Conservation (phyloP, 2,888 invertebrate species). For the Cantharis flavilabris region DNA sequence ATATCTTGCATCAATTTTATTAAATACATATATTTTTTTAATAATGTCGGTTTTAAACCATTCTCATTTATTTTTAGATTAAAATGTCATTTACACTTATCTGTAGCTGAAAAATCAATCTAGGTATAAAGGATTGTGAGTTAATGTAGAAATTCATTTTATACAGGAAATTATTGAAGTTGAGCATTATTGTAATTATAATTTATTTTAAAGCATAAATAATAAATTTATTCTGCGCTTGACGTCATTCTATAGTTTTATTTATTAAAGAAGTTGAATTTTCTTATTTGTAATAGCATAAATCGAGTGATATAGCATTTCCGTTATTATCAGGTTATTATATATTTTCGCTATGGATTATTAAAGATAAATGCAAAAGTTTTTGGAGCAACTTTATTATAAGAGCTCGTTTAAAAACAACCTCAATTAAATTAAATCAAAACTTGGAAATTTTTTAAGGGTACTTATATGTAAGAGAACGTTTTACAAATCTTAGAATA, state of each 20-base stretch:
- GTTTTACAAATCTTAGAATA: not conserved
- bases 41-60: not conserved
- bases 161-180: slow-evolving; percentile 7
- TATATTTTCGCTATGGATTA: not conserved
- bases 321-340: not conserved
- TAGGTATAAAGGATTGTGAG: not conserved
- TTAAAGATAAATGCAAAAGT: slow-evolving; percentile 11
- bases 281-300: not conserved
- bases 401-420: not conserved
- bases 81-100: not conserved
- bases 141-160: slow-evolving; percentile 7
- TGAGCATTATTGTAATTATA: slow-evolving; percentile 6
- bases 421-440: slow-evolving; percentile 24
- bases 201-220: slow-evolving; percentile 1
- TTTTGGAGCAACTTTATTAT: slow-evolving; percentile 2
- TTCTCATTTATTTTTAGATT: not conserved
- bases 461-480: not conserved
- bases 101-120: not conserved
- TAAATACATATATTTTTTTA: not conserved
- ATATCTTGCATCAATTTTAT: not conserved
- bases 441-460: slow-evolving; percentile 11
- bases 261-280: not conserved
- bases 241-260: not conserved
- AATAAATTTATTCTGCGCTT: not conserved
- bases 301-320: not conserved